Evolutionary conservation across 2,797 vertebrate species (phyloP).

Genomic region (Oceanodroma leucorhoa): DNA sequence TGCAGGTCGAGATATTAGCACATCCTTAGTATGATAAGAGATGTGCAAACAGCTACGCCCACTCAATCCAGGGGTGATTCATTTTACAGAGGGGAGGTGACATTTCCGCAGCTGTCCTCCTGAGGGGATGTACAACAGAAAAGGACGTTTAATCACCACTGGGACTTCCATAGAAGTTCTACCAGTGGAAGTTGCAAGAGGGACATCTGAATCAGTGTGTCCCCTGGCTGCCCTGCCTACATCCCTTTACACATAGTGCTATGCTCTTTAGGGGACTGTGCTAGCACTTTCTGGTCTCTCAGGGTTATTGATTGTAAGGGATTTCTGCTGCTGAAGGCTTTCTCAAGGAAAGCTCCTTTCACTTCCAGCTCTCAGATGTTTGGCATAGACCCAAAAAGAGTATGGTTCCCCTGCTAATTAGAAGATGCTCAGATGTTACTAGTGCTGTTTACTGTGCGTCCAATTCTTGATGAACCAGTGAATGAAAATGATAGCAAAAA

Average conservation of each 20-base stretch:
- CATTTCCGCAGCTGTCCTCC: neutral
- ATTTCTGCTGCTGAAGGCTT: neutral
- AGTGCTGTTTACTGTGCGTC: neutral
- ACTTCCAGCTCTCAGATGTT: conserved; percentile 8
- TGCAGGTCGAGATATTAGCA: conserved; percentile 49
- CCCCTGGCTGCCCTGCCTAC: neutral
- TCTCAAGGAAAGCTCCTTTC: neutral
- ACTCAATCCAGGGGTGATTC: neutral
- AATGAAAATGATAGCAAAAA: conserved; percentile 39
- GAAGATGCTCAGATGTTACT: conserved; percentile 10
- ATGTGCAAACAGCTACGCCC: neutral
- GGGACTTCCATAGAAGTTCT: neutral
- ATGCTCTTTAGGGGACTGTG: neutral
- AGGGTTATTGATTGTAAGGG: neutral
- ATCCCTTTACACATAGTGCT: neutral
- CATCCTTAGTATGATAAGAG: conserved; percentile 53
- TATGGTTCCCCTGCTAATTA: conserved; percentile 23
- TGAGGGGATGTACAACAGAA: neutral
- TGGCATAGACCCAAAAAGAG: neutral
- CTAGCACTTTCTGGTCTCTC: neutral
- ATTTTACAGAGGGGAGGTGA: neutral
- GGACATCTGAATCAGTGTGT: neutral
- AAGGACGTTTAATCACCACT: neutral
- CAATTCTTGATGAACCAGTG: conserved; percentile 35
- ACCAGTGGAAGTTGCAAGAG: neutral